Evolutionary conservation across 1,140 invertebrate species (phyloP), one percentile per base, ranked within the genome.

Genomic region (Drosophila hydei): DNA sequence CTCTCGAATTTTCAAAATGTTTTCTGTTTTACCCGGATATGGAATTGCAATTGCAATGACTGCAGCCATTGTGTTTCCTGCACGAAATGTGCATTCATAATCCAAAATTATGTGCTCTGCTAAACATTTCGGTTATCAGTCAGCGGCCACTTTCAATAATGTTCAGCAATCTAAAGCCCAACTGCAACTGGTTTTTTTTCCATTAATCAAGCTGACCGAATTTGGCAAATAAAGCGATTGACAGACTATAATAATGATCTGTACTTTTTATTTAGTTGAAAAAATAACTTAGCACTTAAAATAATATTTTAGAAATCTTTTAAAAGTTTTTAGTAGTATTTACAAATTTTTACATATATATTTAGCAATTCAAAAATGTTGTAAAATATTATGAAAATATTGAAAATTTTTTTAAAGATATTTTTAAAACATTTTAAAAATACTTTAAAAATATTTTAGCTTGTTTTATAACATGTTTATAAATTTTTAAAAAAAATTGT

Each of bases 41-140:
- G 23, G 27, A 43, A 21, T 55, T 27, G 51, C 51, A 30, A 42
- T 52, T 69, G 30, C 54, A 52, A 3, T 33, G 30, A 12, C 38
- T 30, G 54, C 40, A 12, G 54, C 38, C 16, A 52, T 45, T 61
- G 47, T 68, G 3, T 45, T 50, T 14, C 33, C 23, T 43, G 23
- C 23, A 21, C 18, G 55, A 48, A 59, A 67, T 50, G 55, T 21
- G 58, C 58, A 70, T 50, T 58, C 38, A 56, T 38, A 56, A 71
- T 50, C 23, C 18, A 43, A 59, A 67, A 65, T 72, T 42, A 59
- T 67, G 69, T 47, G 62, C 69, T 72, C 30, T 25, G 62, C 25
- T 72, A 42, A 58, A 59, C 40, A 72, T 72, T 72, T 72, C 21
- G 69, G 54, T 54, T 72, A 67, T 72, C 54, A 67, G 54, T 25